Percentiles rank a stretch among this genome's conserved stretches.
phyloP scores from a whole-genome alignment of 2,113 vertebrate genomes.

The Grammomys surdaster region DNA sequence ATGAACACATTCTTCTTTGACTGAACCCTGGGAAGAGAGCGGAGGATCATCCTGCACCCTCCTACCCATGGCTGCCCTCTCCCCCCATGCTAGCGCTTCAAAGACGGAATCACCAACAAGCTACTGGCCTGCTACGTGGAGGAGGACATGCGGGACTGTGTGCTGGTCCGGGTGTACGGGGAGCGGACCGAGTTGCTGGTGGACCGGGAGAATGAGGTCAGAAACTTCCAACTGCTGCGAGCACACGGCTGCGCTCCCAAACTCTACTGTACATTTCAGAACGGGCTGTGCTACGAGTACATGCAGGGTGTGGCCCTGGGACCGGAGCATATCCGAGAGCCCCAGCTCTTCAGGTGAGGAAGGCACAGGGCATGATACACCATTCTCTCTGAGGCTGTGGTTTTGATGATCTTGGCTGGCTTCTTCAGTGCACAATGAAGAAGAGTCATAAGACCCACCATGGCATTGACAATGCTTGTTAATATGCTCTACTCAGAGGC shows the following conservation, averaged over 20 bases:
- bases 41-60: neutral
- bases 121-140: slow-evolving; percentile 95
- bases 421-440: neutral
- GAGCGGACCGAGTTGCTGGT: slow-evolving; percentile 96
- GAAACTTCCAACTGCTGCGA: slow-evolving; percentile 96
- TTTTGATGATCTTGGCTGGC: neutral
- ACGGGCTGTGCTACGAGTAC: slow-evolving; percentile 98
- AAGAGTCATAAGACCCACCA: neutral
- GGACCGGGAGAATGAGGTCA: slow-evolving; percentile 96
- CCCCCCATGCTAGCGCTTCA: slow-evolving; percentile 92
- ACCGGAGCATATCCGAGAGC: slow-evolving; percentile 93
- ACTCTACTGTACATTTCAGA: slow-evolving; percentile 98
- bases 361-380: neutral
- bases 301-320: slow-evolving; percentile 94
- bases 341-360: slow-evolving; percentile 92
- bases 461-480: neutral
- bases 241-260: slow-evolving; percentile 96
- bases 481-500: neutral
- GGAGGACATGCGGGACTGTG: slow-evolving; percentile 91
- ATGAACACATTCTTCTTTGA: neutral
- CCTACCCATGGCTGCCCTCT: neutral
- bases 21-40: neutral
- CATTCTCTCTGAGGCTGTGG: neutral
- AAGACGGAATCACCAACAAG: slow-evolving; percentile 98
- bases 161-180: slow-evolving; percentile 96